These are phyloP conservation scores for Synergus laeviventris DNA, from an alignment of 2,888 invertebrate species.

Conservation along the genomic window DNA sequence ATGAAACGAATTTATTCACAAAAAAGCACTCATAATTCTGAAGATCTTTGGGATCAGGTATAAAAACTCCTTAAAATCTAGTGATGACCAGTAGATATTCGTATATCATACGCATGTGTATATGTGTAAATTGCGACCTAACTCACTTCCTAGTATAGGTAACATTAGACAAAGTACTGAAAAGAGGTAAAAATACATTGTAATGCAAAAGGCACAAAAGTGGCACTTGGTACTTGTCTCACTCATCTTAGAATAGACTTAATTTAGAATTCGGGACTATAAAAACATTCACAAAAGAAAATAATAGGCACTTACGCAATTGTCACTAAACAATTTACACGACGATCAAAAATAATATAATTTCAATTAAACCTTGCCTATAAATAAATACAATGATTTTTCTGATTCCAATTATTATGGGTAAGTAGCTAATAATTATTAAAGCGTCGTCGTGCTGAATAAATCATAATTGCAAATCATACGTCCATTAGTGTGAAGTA, in stretches of 20 bases:
- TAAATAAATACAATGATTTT: slow-evolving; percentile 7
- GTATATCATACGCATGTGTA: not conserved
- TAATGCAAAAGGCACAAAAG: slow-evolving; percentile 35
- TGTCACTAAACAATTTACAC: slow-evolving; percentile 37
- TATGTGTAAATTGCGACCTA: slow-evolving; percentile 18
- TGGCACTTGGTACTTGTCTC: slow-evolving; percentile 22
- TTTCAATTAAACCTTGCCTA: not conserved
- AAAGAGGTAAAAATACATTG: not conserved
- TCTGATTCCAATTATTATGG: not conserved
- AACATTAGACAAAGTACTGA: slow-evolving; percentile 16
- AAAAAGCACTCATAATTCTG: slow-evolving; percentile 59
- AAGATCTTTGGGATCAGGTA: slow-evolving; percentile 66
- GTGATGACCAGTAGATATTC: slow-evolving; percentile 40
- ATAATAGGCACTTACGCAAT: slow-evolving; percentile 27
- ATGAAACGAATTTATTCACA: slow-evolving; percentile 63
- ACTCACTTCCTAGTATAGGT: not conserved
- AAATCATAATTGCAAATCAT: not conserved
- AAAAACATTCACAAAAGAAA: not conserved
- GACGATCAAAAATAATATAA: not conserved
- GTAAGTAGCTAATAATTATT: not conserved
- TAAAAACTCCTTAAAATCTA: slow-evolving; percentile 64
- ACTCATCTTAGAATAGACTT: slow-evolving; percentile 15
- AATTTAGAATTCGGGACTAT: slow-evolving; percentile 18
- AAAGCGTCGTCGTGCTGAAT: not conserved
- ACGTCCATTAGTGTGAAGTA: not conserved